phyloP scores from a whole-genome alignment of 2,797 vertebrate species.

The Crenichthys baileyi region DNA sequence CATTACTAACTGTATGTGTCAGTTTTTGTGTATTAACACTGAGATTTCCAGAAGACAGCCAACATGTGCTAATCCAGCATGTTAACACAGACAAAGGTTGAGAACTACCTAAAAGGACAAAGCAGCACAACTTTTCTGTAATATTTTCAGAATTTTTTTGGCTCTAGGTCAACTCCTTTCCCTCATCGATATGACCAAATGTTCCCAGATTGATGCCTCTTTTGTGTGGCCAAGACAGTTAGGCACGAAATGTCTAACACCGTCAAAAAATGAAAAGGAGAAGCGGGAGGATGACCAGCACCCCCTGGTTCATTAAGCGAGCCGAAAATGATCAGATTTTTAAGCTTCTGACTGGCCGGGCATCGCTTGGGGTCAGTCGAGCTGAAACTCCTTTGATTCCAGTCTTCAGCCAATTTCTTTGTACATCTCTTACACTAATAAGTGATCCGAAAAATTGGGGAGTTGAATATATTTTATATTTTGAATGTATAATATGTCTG shows the following conservation, averaged over 20 bases:
- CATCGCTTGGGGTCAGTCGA: not conserved
- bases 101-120: not conserved
- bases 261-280: not conserved
- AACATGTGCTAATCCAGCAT: too few species aligned
- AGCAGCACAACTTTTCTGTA: too few species aligned
- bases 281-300: not conserved
- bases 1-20: not conserved
- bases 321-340: not conserved
- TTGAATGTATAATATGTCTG: not conserved
- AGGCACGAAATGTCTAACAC: not conserved
- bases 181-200: not conserved
- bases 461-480: not conserved
- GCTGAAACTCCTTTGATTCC: not conserved
- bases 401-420: not conserved
- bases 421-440: not conserved
- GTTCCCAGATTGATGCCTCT: not conserved
- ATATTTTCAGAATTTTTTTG: too few species aligned
- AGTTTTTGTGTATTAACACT: not conserved
- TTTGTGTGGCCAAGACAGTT: not conserved
- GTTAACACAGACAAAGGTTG: not conserved
- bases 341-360: not conserved
- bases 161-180: too few species aligned
- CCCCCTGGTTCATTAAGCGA: not conserved
- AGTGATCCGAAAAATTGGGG: not conserved
- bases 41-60: not conserved